Evolutionary conservation across 2,113 vertebrate species (phyloP), one percentile per base, ranked within the genome.

Genomic region (Phoxinus phoxinus): DNA sequence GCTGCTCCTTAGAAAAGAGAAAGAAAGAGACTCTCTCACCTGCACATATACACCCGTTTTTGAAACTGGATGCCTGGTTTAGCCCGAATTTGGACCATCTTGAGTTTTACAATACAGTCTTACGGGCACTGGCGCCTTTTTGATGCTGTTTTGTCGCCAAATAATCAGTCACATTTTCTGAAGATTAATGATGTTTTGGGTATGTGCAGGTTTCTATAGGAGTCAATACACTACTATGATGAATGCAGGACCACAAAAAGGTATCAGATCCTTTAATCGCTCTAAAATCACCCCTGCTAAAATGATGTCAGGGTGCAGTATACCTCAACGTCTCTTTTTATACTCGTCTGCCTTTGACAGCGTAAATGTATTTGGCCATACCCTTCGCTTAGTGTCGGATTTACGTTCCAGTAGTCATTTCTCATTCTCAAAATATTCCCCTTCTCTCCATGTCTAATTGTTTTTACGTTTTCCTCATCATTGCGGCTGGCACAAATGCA

Each of bases 21-120:
- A 82, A 37, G 23, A 88, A 82, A 37, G 23, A 88, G 86, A 58
- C 93, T 94, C 93, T 92, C 88, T 90, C 89, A 87, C 88, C 89
- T 90, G 91, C 90, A 92, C 87, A 89, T 91, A 92, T 91, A 85
- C 63, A 48, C 82, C 86, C 90, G 90, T 91, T 91, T 89, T 87
- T 92, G 94, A 92, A 93, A 94, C 85, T 4, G 8, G 86, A 94
- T 86, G 90, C 92, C 76, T 37, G 84, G 87, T 80, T 90, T 82
- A 89, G 87, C 90, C 86, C 88, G 88, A 92, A 90, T 89, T 87
- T 87, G 69, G 69, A 73, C 84, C 87, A 91, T 87, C 87, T 89
- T 75, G 53, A 59, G 44, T 13, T 44, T 69, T 41, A 48, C 56
- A 87, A 41, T 37, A 15, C 3, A 23, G 63, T 75, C 58, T 56